phyloP scores from a whole-genome alignment of 2,113 vertebrate species.

The Tychaedon coryphoeus region DNA sequence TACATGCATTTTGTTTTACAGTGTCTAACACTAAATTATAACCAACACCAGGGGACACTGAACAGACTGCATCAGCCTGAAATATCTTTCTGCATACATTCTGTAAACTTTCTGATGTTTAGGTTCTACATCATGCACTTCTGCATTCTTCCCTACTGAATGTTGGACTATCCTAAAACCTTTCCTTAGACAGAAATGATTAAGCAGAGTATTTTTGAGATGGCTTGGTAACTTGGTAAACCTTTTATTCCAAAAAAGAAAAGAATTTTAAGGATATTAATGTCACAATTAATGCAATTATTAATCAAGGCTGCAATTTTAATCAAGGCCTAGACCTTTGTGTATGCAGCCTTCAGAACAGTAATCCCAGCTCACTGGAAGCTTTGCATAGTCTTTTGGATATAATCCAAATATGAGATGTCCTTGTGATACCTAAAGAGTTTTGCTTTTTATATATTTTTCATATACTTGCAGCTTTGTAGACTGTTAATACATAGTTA shows the following conservation, averaged over 20 bases:
- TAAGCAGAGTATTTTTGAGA: not conserved
- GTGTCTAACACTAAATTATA: not conserved
- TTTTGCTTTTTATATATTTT: not conserved
- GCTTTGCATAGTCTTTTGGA: not conserved
- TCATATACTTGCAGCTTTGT: not conserved
- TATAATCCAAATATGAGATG: slow-evolving; percentile 7
- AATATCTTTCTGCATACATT: not conserved
- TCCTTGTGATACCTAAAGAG: not conserved
- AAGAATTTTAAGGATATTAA: not conserved
- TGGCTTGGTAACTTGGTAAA: not conserved
- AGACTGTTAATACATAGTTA: not conserved
- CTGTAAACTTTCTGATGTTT: not conserved
- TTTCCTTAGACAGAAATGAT: not conserved
- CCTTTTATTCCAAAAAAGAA: not conserved
- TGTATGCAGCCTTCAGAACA: not conserved
- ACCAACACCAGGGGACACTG: not conserved
- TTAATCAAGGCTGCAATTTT: not conserved
- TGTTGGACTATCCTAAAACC: not conserved
- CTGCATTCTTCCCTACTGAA: not conserved
- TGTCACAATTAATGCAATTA: not conserved
- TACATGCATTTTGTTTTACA: not conserved
- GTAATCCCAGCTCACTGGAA: not conserved
- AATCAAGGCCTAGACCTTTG: not conserved
- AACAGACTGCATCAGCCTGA: not conserved
- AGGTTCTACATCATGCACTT: not conserved